phyloP scores from a whole-genome alignment of 2,888 invertebrate genomes.

The Timema cristinae region DNA sequence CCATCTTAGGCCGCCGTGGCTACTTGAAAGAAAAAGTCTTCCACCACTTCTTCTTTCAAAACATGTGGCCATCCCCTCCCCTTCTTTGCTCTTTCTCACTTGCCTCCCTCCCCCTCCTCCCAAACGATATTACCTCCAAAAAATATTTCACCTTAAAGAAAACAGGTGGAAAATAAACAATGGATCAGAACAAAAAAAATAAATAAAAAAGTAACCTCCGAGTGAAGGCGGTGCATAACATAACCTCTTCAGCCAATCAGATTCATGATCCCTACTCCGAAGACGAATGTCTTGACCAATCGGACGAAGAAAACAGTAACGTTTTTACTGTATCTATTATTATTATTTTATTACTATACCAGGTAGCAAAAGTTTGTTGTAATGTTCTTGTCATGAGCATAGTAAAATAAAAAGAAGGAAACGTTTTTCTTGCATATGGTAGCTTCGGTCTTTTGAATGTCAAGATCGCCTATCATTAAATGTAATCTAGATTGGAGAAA shows the following conservation, averaged over 20 bases:
- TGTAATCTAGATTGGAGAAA: conserved; percentile 28
- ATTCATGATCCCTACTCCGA: conserved; percentile 18
- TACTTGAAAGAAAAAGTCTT: conserved; percentile 10
- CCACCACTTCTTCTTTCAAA: background rate
- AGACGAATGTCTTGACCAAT: conserved; percentile 21
- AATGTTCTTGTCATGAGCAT: conserved; percentile 7
- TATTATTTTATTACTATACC: background rate
- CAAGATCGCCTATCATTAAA: conserved; percentile 21
- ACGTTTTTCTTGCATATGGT: conserved; percentile 19
- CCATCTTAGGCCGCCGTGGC: background rate
- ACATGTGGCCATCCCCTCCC: conserved; percentile 17
- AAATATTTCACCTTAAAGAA: background rate
- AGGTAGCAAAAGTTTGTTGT: conserved; percentile 9
- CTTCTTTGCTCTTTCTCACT: background rate
- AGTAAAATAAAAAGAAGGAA: conserved; percentile 9
- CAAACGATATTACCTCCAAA: background rate
- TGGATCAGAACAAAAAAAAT: conserved; percentile 11
- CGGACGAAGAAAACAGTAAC: background rate
- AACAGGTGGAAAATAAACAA: conserved; percentile 25
- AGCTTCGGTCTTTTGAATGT: conserved; percentile 22
- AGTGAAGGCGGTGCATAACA: conserved; percentile 24
- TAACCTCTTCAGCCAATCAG: conserved; percentile 22
- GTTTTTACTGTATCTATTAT: too few species aligned
- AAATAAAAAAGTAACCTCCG: conserved; percentile 12
- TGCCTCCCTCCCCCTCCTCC: conserved; percentile 12